These are phyloP conservation scores for Bathynomus jamesi DNA, from an alignment of 1,140 invertebrate species.

Conservation along the genomic window DNA sequence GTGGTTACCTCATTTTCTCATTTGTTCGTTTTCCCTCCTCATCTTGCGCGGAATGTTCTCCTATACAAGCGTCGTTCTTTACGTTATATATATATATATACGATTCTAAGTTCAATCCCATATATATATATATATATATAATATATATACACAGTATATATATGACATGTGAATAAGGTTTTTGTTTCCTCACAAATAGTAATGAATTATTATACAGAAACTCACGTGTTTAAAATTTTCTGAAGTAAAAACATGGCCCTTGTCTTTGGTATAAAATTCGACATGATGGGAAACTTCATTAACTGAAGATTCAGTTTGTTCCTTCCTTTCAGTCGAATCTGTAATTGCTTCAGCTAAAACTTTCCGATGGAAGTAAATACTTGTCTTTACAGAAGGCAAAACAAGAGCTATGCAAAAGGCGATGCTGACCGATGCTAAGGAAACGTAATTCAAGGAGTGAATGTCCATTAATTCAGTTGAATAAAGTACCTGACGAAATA, in stretches of 20 bases:
- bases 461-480: constrained; percentile 50
- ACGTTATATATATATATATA: not conserved
- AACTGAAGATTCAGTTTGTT: not conserved
- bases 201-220: not conserved
- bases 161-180: not conserved
- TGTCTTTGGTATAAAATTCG: not conserved
- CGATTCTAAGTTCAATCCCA: not conserved
- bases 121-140: not conserved
- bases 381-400: constrained; percentile 63
- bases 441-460: constrained; percentile 61
- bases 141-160: not conserved
- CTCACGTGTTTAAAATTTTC: not conserved
- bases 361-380: constrained; percentile 68
- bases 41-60: not conserved
- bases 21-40: not conserved
- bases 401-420: constrained; percentile 66
- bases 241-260: not conserved
- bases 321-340: not conserved
- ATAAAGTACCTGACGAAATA: constrained; percentile 13
- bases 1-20: not conserved
- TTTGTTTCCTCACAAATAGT: not conserved
- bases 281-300: not conserved
- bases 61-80: not conserved
- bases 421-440: constrained; percentile 55
- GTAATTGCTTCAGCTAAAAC: not conserved